Base-by-base conservation (phyloP, 2,797 vertebrate genomes). In the Anolis apletophallus region DNA sequence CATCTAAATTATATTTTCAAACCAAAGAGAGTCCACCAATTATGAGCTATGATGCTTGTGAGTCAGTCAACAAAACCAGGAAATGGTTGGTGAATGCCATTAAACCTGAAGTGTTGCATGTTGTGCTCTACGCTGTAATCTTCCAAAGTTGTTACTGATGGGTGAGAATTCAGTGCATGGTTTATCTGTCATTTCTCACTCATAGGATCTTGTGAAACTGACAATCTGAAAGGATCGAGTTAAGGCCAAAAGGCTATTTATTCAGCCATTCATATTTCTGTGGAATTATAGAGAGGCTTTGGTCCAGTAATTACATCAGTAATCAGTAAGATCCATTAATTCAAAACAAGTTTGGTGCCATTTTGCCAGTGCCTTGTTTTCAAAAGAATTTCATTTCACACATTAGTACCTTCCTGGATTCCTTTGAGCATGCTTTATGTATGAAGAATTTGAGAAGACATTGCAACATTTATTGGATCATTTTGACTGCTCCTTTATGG, bases 401-500 rank as follows among this genome's bases (percentile, higher is more conserved):
- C 54, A 1, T 78, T 21, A 32, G 19, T 75, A n/a, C 11, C 34
- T 61, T 46, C 13, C 67, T 83, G 23, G 29, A 75, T 81, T 77
- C 36, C 13, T 79, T 9, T 78, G 16, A 78, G n/a, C 16, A 52
- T 57, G 19, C 10, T 46, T 61, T 77, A 26, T 54, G 54, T 54
- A 29, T 67, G 32, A 71, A 85, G 50, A 59, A 79, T 16, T 59
- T 59, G 23, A 85, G 26, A 78, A 59, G 29, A 50, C 54, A 26
- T 1, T 73, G 12, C 19, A 50, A 80, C 57, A 50, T 50, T 57
- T 52, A 61, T n/a, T 19, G 54, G 40, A 8, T 54, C 19, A 21
- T 32, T 46, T 78, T 61, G 64, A 40, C 72, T 87, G 67, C 67
- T 87, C 86, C 46, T 54, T 81, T 81, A 74, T 69, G 19, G 52